Conservation (phyloP, 2,113 vertebrate genomes). For the Phyllostomus hastatus region DNA sequence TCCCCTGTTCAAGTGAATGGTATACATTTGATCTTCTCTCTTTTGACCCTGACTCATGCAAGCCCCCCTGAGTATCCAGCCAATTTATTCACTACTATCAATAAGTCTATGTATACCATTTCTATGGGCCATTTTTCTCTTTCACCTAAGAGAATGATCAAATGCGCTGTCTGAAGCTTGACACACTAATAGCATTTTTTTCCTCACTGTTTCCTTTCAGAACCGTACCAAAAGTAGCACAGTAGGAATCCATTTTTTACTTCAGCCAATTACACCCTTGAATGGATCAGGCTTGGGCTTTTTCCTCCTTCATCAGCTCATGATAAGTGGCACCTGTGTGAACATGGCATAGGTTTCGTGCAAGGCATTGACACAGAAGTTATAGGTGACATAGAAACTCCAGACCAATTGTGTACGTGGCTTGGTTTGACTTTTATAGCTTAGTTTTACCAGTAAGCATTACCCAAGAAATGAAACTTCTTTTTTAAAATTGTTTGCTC, state of each 20-base stretch:
- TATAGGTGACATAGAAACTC: neutral
- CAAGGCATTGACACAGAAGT: neutral
- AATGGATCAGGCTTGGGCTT: neutral
- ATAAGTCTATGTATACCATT: neutral
- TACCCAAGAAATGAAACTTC: neutral
- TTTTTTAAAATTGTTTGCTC: neutral
- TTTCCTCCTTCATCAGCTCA: neutral
- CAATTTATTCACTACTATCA: neutral
- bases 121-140: neutral
- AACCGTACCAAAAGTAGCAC: neutral
- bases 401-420: neutral
- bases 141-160: neutral
- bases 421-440: neutral
- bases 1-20: neutral
- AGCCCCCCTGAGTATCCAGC: neutral
- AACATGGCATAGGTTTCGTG: neutral
- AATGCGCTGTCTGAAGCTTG: neutral
- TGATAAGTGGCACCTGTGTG: neutral
- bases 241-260: neutral
- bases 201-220: neutral
- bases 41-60: neutral
- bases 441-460: neutral
- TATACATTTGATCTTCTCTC: neutral
- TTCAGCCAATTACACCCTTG: neutral
- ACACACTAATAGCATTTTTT: neutral